These are phyloP conservation scores for Lophius americanus DNA, from an alignment of 2,797 vertebrate species.

Conservation along the genomic window DNA sequence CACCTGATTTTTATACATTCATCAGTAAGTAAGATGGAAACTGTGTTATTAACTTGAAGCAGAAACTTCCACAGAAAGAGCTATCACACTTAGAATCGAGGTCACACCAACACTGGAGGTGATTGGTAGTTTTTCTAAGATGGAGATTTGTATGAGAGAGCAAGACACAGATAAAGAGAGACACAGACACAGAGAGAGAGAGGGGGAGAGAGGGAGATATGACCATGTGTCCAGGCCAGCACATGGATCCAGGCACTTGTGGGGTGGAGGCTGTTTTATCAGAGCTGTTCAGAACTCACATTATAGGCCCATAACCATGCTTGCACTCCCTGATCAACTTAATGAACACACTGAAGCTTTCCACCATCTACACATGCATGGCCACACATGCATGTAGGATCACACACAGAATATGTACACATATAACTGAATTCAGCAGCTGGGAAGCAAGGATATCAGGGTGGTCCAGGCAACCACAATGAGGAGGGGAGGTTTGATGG, in stretches of 20 bases:
- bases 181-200: background rate
- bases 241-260: slow-evolving; percentile 29
- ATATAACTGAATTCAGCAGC: slow-evolving; percentile 43
- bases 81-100: slow-evolving; percentile 47
- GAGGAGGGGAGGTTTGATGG: slow-evolving; percentile 14
- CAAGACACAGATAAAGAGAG: slow-evolving; percentile 1
- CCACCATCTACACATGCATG: slow-evolving; percentile 42
- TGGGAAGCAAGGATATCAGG: slow-evolving; percentile 45
- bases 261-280: slow-evolving; percentile 56
- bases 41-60: slow-evolving; percentile 32
- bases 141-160: slow-evolving; percentile 6
- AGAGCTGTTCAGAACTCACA: slow-evolving; percentile 67
- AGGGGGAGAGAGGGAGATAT: background rate
- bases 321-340: slow-evolving; percentile 68
- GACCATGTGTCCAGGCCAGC: slow-evolving; percentile 2
- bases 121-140: slow-evolving; percentile 2
- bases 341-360: slow-evolving; percentile 63
- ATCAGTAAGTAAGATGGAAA: slow-evolving; percentile 41
- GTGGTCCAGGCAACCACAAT: slow-evolving; percentile 16
- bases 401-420: slow-evolving; percentile 22
- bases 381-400: slow-evolving; percentile 23
- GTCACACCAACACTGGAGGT: slow-evolving; percentile 31
- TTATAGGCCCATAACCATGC: slow-evolving; percentile 65
- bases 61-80: slow-evolving; percentile 38
- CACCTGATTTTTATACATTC: slow-evolving; percentile 39